Evolutionary conservation across 2,888 invertebrate species (phyloP).

Genomic region (Andrena flavipes): DNA sequence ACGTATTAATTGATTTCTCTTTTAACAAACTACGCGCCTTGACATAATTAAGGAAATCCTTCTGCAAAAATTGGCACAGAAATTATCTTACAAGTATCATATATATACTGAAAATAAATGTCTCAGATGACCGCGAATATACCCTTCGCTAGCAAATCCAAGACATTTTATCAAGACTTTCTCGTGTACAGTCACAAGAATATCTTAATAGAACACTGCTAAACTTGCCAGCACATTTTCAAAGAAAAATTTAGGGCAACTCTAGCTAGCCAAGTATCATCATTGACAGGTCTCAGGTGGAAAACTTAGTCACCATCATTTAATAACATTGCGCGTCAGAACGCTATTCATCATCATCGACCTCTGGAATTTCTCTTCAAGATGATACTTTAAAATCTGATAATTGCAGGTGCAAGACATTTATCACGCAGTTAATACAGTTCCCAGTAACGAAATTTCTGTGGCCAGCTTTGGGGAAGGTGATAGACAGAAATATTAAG

Average conservation of each 20-base stretch:
- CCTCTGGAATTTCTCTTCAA: conserved; percentile 54
- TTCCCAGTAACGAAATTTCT: conserved; percentile 80
- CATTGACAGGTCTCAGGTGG: conserved; percentile 84
- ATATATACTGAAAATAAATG: conserved; percentile 37
- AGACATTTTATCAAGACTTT: conserved; percentile 13
- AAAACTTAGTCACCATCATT: conserved; percentile 82
- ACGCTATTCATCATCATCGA: conserved; percentile 79
- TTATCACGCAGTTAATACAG: conserved; percentile 78
- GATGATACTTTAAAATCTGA: conserved; percentile 27
- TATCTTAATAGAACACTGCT: conserved; percentile 2
- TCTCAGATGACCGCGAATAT: conserved; percentile 83
- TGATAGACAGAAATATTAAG: conserved; percentile 75
- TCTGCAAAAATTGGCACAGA: background rate
- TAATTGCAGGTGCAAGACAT: conserved; percentile 78
- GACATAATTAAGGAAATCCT: background rate
- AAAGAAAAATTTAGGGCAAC: conserved; percentile 62
- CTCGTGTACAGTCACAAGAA: background rate
- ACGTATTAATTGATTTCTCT: conserved; percentile 43
- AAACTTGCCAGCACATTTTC: conserved; percentile 11
- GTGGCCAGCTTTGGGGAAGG: conserved; percentile 78
- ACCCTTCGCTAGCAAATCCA: conserved; percentile 24
- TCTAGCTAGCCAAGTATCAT: conserved; percentile 82
- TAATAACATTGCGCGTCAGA: conserved; percentile 68
- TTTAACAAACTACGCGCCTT: background rate
- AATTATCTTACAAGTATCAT: conserved; percentile 8